phyloP scores from a whole-genome alignment of 2,888 invertebrate genomes.

The Mythimna loreyi region DNA sequence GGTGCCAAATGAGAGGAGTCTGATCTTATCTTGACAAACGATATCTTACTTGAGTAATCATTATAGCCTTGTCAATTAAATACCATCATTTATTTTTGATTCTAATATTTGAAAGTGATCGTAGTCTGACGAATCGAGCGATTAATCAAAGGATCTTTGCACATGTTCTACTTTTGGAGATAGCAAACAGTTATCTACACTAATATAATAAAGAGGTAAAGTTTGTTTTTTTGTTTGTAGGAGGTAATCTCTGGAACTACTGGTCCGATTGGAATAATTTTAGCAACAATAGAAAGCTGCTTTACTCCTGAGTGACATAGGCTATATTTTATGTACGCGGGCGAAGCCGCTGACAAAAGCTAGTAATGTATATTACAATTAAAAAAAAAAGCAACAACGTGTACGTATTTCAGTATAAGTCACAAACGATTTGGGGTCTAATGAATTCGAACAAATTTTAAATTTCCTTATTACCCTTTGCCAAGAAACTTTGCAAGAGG shows the following conservation, averaged over 20 bases:
- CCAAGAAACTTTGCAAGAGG: not conserved
- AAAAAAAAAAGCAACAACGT: not conserved
- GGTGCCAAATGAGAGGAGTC: conserved; percentile 28
- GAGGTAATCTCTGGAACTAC: too few species aligned
- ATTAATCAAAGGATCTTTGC: not conserved
- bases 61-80: conserved; percentile 54
- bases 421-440: too few species aligned
- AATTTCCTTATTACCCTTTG: not conserved
- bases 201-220: too few species aligned
- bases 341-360: too few species aligned
- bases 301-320: too few species aligned
- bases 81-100: conserved; percentile 28
- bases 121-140: not conserved
- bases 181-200: too few species aligned
- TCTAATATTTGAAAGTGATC: conserved; percentile 30
- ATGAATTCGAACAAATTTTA: too few species aligned
- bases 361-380: not conserved
- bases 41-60: conserved; percentile 36
- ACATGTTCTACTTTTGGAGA: not conserved
- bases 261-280: too few species aligned
- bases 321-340: too few species aligned
- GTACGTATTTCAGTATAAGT: not conserved
- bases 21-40: conserved; percentile 49
- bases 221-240: not conserved
- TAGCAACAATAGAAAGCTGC: too few species aligned